Base-by-base conservation (phyloP, 1,140 invertebrate genomes). In the Aphidius ervi region DNA sequence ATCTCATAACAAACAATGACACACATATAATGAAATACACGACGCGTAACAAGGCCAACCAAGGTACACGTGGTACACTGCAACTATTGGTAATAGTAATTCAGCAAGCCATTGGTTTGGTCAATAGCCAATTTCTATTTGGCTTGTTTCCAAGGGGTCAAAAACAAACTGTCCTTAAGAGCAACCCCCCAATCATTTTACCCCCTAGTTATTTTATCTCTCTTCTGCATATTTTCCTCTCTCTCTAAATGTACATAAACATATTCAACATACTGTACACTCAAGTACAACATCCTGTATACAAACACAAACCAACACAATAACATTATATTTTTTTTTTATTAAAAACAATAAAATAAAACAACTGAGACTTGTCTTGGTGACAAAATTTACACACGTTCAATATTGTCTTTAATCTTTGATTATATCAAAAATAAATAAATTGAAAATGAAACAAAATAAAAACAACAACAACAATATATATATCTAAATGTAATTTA, bases 101-200 rank as follows among this genome's bases (percentile, higher is more conserved):
- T 78, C 74, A 72, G 70, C 70, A 72, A 54, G 74, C 69, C 72
- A 76, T 73, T 75, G 74, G 70, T 72, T 76, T 75, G 75, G 75
- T 78, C 72, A 78, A 78, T 76, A 72, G 75, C 77, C 74, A 77
- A 77, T 78, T 78, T 69, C 74, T 75, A 78, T 73, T 78, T 79
- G 76, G 77, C 76, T 64, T 50, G 16, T 46, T 50, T 77, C 77
- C 77, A 79, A 74, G 68, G 63, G 68, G 64, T 67, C 70, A 71
- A 72, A 74, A 72, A 74, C 70, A 71, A 77, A 75, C 72, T 62
- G 63, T 61, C 48, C 61, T 31, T 58, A 63, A 61, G 63, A 61
- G 62, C 53, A 45, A 37, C 54, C 20, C 46, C 48, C 50, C 46
- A 42, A 54, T 52, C 43, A 5, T 40, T 39, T 47, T 40, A 45